These are phyloP conservation scores for Eulemur albifrons DNA, from an alignment of 2,797 vertebrate species.

Conservation along the genomic window DNA sequence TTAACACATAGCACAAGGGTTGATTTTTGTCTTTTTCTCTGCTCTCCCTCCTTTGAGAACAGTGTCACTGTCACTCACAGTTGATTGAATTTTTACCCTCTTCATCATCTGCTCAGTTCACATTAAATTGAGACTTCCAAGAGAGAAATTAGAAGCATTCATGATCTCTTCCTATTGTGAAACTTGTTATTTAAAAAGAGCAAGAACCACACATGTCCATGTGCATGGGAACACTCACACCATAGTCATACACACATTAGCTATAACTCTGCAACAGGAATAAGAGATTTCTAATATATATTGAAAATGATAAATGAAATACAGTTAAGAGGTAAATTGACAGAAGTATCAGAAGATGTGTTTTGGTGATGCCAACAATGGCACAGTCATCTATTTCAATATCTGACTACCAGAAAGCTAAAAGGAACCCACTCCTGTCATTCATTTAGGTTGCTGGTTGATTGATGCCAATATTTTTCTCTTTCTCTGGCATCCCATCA, in stretches of 20 bases:
- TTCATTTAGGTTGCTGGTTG: constrained; percentile 27
- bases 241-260: fast-evolving
- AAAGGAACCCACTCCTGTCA: constrained; percentile 53
- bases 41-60: neutral
- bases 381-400: constrained; percentile 76
- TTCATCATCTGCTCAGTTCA: neutral
- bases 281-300: constrained; percentile 16
- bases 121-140: constrained; percentile 56
- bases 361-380: constrained; percentile 60
- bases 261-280: neutral
- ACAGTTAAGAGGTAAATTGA: constrained; percentile 68
- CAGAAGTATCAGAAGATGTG: constrained; percentile 71
- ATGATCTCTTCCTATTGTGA: constrained; percentile 25
- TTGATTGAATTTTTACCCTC: neutral
- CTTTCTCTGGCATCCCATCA: neutral
- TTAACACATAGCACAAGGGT: neutral
- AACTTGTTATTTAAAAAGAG: constrained; percentile 15
- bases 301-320: constrained; percentile 67
- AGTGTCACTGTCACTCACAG: neutral
- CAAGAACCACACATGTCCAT: neutral
- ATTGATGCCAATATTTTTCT: neutral
- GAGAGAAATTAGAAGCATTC: constrained; percentile 54
- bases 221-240: neutral
- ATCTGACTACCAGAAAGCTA: constrained; percentile 52
- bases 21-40: constrained; percentile 38